Evolutionary conservation across 2,888 invertebrate genomes (phyloP).

Genomic region (Pegoplata infirma): DNA sequence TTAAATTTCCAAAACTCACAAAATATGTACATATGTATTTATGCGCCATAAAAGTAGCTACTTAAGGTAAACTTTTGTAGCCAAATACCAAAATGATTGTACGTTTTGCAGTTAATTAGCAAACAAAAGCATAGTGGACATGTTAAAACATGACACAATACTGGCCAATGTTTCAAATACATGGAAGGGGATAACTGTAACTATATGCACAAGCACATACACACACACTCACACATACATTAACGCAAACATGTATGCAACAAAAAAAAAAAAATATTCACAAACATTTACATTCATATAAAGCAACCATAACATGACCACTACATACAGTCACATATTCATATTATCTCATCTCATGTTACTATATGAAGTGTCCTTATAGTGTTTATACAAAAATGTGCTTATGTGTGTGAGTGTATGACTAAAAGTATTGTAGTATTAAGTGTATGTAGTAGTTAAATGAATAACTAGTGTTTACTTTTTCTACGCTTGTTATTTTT

Average conservation of each 20-base stretch:
- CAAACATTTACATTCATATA: not conserved
- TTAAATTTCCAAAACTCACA: no score
- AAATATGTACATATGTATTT: no score
- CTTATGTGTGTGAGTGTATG: not conserved
- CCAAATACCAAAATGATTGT: constrained; percentile 9
- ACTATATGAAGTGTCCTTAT: not conserved
- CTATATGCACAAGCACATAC: not conserved
- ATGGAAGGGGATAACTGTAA: not conserved
- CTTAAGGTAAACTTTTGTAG: not conserved
- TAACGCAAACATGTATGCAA: not conserved
- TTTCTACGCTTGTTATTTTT: not conserved
- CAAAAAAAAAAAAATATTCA: not conserved
- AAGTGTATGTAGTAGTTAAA: not conserved
- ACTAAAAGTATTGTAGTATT: not conserved
- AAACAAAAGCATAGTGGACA: constrained; percentile 30
- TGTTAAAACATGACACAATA: constrained; percentile 15
- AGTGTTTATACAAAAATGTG: not conserved
- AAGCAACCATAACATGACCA: constrained; percentile 30
- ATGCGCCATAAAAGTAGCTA: constrained; percentile 15
- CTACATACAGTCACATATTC: not conserved
- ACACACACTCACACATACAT: not conserved
- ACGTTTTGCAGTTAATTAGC: constrained; percentile 39
- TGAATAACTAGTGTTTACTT: constrained; percentile 5
- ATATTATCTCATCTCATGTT: not conserved
- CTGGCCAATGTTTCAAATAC: not conserved